Conservation (phyloP, 2,797 vertebrate genomes). For the Pseudocheirus occidentalis region DNA sequence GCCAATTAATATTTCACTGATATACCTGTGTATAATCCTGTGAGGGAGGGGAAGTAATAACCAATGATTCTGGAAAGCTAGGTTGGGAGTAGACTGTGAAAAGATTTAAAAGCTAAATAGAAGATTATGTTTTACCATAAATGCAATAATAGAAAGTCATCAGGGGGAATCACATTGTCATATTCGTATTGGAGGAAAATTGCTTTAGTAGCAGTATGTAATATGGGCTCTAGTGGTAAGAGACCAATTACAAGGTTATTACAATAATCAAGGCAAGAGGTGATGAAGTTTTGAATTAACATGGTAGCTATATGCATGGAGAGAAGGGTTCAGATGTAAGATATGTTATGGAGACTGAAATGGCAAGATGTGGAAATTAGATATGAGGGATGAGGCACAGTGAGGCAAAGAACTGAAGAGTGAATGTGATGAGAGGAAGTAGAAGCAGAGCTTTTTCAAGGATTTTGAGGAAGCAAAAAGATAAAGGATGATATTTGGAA, state of each 20-base stretch:
- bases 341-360: neutral
- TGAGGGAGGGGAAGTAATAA: neutral
- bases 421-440: neutral
- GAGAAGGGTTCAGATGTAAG: neutral
- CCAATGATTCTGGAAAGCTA: neutral
- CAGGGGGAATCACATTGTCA: neutral
- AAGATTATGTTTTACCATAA: neutral
- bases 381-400: neutral
- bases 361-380: neutral
- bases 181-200: neutral
- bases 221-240: neutral
- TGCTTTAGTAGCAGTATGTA: neutral
- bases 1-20: neutral
- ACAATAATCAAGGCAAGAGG: neutral
- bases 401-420: neutral
- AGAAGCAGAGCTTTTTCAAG: neutral
- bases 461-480: neutral
- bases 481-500: neutral
- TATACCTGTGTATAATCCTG: neutral
- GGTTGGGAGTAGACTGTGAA: neutral
- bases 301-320: neutral
- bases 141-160: neutral
- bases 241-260: neutral
- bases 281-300: neutral
- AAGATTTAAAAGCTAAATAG: neutral